These are phyloP conservation scores for Metridium senile DNA, from an alignment of 92 coral and sea anemone genomes.

Conservation along the genomic window DNA sequence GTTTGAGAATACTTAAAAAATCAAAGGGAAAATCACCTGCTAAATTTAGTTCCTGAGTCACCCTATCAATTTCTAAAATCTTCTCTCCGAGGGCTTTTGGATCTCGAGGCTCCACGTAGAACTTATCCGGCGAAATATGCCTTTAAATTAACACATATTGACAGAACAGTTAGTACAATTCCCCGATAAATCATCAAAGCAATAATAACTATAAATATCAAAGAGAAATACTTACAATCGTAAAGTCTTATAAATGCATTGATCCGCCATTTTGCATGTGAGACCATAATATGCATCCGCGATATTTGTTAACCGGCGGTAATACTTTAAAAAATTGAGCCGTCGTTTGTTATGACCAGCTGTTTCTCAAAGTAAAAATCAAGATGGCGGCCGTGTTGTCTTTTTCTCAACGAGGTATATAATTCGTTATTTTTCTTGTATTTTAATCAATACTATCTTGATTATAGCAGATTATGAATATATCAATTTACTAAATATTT, in stretches of 20 bases:
- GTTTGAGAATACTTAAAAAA: too few species aligned
- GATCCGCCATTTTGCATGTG: constrained; percentile 86
- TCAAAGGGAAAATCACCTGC: constrained; percentile 78
- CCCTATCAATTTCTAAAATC: constrained; percentile 90
- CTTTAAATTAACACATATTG: constrained; percentile 36
- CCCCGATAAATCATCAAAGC: background rate
- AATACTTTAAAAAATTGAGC: background rate
- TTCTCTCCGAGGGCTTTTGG: constrained; percentile 81
- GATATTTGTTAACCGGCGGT: background rate
- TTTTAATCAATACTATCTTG: background rate
- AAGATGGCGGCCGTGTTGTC: constrained; percentile 57
- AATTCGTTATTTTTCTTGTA: background rate
- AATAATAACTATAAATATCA: background rate
- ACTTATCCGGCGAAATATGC: constrained; percentile 92
- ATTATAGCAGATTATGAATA: background rate
- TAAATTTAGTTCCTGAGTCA: constrained; percentile 82
- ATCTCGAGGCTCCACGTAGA: constrained; percentile 92
- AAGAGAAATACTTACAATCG: constrained; percentile 71
- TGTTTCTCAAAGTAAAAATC: constrained; percentile 19
- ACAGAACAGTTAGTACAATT: background rate
- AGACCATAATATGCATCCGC: constrained; percentile 35
- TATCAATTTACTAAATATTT: background rate
- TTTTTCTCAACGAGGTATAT: constrained; percentile 7
- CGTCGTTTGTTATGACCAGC: constrained; percentile 17
- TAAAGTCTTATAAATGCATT: constrained; percentile 65